A percentile compares a stretch with the other conserved stretches of the same genome.
phyloP scores from a whole-genome alignment of 1,140 invertebrate genomes.

The Euglossa dilemma region DNA sequence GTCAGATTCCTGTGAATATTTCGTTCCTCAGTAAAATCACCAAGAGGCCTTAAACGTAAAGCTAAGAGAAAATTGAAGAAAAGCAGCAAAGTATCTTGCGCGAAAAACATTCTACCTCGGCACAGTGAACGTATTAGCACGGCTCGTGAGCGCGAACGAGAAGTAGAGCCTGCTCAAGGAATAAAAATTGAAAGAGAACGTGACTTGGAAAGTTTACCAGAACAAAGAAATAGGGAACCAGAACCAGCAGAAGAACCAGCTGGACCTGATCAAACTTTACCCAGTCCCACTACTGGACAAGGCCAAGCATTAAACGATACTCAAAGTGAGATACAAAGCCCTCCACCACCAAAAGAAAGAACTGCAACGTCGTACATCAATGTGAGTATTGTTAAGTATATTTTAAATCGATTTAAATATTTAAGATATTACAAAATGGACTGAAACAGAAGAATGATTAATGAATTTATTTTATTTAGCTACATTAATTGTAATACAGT shows the following conservation, averaged over 20 bases:
- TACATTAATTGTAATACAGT: too few species aligned
- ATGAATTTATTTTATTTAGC: too few species aligned
- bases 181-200: slow-evolving; percentile 78
- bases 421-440: neutral
- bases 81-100: slow-evolving; percentile 68
- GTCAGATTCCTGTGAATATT: neutral
- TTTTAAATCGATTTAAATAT: slow-evolving; percentile 8
- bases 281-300: slow-evolving; percentile 81
- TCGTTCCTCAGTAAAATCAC: slow-evolving; percentile 79
- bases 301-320: slow-evolving; percentile 75
- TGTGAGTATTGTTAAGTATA: slow-evolving; percentile 77
- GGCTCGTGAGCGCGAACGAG: slow-evolving; percentile 69
- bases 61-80: slow-evolving; percentile 79
- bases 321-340: slow-evolving; percentile 72
- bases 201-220: slow-evolving; percentile 76
- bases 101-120: slow-evolving; percentile 76
- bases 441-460: too few species aligned
- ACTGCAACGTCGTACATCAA: slow-evolving; percentile 85
- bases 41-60: slow-evolving; percentile 82
- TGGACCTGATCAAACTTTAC: slow-evolving; percentile 85
- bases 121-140: slow-evolving; percentile 75
- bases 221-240: slow-evolving; percentile 81
- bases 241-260: slow-evolving; percentile 84
- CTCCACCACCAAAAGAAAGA: slow-evolving; percentile 83
- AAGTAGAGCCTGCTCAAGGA: slow-evolving; percentile 72